These are phyloP conservation scores for Ivindomyrus marchei DNA, from an alignment of 2,113 vertebrate genomes.

Conservation along the genomic window DNA sequence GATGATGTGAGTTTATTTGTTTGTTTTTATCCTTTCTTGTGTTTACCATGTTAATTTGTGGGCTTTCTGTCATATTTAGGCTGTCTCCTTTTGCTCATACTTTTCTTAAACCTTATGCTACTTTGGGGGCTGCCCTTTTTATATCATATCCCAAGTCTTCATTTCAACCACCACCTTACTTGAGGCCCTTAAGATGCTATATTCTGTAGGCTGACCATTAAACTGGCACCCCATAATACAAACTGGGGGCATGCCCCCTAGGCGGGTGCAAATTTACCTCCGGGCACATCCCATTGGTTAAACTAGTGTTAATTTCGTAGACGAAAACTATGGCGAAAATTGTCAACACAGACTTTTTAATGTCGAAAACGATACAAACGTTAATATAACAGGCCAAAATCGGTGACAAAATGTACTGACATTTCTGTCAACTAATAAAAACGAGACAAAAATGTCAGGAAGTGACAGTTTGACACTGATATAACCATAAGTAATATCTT, in stretches of 20 bases:
- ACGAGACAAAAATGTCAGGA: neutral
- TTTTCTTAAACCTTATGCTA: neutral
- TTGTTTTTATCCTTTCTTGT: neutral
- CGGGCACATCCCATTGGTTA: neutral
- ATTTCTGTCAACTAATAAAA: neutral
- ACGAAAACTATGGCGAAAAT: neutral
- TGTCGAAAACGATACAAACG: neutral
- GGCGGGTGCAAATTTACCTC: neutral
- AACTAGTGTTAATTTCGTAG: neutral
- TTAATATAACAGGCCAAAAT: neutral
- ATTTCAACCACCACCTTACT: neutral
- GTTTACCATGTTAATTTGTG: neutral
- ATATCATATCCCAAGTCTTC: neutral
- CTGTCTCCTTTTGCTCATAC: neutral
- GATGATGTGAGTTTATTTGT: conserved; percentile 65
- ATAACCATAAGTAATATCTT: neutral
- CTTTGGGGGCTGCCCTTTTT: neutral
- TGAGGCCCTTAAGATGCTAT: neutral
- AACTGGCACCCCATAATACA: neutral
- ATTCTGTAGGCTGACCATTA: neutral
- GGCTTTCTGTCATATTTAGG: neutral
- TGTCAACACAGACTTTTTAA: neutral
- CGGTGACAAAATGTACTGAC: neutral
- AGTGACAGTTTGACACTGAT: neutral
- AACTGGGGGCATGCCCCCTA: neutral